Conservation (phyloP, 1,140 invertebrate genomes). For the Calliphora vicina region DNA sequence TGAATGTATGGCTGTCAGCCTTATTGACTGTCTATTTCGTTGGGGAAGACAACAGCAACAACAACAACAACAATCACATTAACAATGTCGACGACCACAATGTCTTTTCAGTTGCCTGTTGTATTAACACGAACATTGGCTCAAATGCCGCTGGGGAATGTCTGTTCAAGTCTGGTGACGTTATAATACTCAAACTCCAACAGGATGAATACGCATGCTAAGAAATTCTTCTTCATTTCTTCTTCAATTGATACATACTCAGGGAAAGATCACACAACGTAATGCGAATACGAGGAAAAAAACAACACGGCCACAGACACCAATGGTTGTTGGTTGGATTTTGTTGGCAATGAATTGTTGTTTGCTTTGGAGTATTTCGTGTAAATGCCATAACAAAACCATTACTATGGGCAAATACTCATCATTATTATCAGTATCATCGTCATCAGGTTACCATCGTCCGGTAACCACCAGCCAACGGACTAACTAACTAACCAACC, state of each 20-base stretch:
- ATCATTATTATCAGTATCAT: neutral
- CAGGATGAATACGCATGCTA: neutral
- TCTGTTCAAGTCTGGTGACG: constrained; percentile 23
- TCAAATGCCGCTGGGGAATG: constrained; percentile 30
- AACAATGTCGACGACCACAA: constrained; percentile 2
- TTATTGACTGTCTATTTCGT: neutral
- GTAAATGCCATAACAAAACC: constrained; percentile 15
- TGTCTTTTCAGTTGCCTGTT: neutral
- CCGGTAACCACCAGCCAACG: neutral
- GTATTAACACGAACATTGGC: constrained; percentile 20
- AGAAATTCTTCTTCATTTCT: neutral
- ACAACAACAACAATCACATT: neutral
- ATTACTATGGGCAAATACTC: neutral
- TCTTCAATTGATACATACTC: neutral
- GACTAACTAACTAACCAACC: neutral
- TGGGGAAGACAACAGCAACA: neutral
- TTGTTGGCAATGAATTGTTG: neutral
- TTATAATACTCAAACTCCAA: neutral
- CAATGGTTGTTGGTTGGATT: neutral
- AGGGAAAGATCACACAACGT: neutral
- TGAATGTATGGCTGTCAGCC: neutral
- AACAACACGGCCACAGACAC: neutral
- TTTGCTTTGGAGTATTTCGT: neutral
- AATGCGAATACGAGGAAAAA: neutral
- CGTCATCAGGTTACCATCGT: neutral